Evolutionary conservation across 2,113 vertebrate genomes (phyloP), one percentile per base, ranked within the genome.

Genomic region (Pachyramphus minor): DNA sequence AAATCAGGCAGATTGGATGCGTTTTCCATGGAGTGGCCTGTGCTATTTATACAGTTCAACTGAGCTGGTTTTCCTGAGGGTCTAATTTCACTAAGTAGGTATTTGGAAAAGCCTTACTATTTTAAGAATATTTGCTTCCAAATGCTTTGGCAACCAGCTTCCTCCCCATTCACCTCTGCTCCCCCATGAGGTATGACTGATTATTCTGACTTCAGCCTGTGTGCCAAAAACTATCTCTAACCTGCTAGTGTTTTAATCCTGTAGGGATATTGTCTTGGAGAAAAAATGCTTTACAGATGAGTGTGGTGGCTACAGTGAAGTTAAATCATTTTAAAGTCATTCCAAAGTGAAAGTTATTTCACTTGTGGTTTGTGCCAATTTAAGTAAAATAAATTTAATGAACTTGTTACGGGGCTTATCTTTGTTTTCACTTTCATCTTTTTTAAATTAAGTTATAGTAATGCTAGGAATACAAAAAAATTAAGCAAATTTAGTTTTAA

Each of bases 301-400:
- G 25, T 67, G 9, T 69, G 42, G 49, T 80, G 33, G 20, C 72
- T 90, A 21, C 63, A 89, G 68, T 66, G 55, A 84, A 84, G 68
- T 84, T 86, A 77, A 86, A 94, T 94, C 6, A 33, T 77, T 77
- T 90, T 77, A 84, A 90, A 72, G 44, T 74, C 89, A 74, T 93
- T 95, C 39, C 42, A 39, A 85, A 94, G 66, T 69, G 75, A 85
- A 92, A 96, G 91, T 80, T 83, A 80, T 86, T 93, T 94, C 75
- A 63, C 68, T 77, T 75, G 83, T 63, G 52, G 50, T 84, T 86
- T 93, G 45, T 84, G 76, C 68, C 67, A 64, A 60, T 68, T 86
- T 80, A 95, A 88, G 49, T 74, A 88, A 94, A 88, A 95, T 63
- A 94, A 71, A 84, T 89, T 69, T 80, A 96, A 72, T 95, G 56